A percentile compares a stretch with the other conserved stretches of the same genome.
Conservation (phyloP, 2,888 invertebrate species). For the Keiferia lycopersicella region DNA sequence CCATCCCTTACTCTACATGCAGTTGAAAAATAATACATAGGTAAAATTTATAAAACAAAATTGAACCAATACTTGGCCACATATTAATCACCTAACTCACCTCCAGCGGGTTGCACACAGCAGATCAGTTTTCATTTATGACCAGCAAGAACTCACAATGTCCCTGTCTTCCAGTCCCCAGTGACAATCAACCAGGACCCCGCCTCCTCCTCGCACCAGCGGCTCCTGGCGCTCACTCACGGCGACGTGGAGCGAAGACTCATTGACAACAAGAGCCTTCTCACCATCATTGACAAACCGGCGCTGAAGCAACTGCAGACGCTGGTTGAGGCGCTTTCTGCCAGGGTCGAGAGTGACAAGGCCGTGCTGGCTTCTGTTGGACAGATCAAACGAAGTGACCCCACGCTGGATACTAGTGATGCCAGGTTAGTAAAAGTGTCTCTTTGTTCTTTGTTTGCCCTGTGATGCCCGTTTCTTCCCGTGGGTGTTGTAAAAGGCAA, state of each 20-base stretch:
- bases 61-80: no score
- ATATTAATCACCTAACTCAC: no score
- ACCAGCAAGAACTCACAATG: no score
- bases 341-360: conserved; percentile 94
- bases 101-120: no score
- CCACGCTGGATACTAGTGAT: conserved; percentile 82
- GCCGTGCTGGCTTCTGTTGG: conserved; percentile 89
- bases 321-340: conserved; percentile 85
- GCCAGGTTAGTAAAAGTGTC: conserved; percentile 64
- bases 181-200: conserved; percentile 84
- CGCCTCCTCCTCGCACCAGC: conserved; percentile 93
- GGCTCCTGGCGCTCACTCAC: conserved; percentile 90
- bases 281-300: conserved; percentile 92
- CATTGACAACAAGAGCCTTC: conserved; percentile 94
- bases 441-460: neutral
- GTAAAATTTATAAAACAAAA: no score
- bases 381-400: conserved; percentile 84
- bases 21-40: no score
- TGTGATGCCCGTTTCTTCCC: no score
- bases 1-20: no score
- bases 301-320: conserved; percentile 87
- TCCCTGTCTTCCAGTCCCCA: conserved; percentile 57
- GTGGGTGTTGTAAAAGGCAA: no score
- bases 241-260: conserved; percentile 93
- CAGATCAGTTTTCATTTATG: no score